Evolutionary conservation across 2,113 vertebrate genomes (phyloP).

Genomic region (Semnornis frantzii): DNA sequence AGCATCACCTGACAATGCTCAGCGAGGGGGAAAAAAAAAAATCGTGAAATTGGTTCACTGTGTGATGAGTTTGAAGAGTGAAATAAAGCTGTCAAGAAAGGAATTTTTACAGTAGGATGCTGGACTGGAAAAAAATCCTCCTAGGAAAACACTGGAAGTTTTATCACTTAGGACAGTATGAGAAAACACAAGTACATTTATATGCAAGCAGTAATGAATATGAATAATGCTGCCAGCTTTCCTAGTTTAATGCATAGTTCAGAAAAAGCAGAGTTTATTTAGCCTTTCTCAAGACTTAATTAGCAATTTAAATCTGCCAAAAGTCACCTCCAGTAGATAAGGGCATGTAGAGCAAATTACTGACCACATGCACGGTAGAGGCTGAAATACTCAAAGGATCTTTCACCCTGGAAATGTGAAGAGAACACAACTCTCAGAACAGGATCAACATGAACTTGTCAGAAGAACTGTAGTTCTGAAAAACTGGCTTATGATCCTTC

Average conservation of each 20-base stretch:
- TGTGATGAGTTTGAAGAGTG: background rate
- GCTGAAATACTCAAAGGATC: background rate
- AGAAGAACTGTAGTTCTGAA: background rate
- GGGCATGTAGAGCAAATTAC: background rate
- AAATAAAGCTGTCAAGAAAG: background rate
- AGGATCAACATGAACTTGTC: background rate
- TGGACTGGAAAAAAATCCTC: background rate
- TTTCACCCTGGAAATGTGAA: background rate
- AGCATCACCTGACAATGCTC: background rate
- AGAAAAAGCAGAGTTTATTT: background rate
- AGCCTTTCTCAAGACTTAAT: background rate
- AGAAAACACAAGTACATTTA: background rate
- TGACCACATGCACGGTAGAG: background rate
- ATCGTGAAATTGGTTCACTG: too few species aligned
- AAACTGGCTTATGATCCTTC: background rate
- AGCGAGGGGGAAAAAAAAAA: background rate
- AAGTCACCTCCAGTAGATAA: background rate
- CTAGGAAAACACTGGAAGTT: background rate
- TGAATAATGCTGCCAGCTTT: background rate
- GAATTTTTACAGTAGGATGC: background rate
- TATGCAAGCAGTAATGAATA: background rate
- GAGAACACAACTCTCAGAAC: background rate
- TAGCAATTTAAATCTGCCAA: background rate
- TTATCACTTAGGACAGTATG: background rate
- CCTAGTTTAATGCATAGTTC: background rate